Conservation (phyloP, 2,888 invertebrate species). For the Leptinotarsa peninsularis region DNA sequence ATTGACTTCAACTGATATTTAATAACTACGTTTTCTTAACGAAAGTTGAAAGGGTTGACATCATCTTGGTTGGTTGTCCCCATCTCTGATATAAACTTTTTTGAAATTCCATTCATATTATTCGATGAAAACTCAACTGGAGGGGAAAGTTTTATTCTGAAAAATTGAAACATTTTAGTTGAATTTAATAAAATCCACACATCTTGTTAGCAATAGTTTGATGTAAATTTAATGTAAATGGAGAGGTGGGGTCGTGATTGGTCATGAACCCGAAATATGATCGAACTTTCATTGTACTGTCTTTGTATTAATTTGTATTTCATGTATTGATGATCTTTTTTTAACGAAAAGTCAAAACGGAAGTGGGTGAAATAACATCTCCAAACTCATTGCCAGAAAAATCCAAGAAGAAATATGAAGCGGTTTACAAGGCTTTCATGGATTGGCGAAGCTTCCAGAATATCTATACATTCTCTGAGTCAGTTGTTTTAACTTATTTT, state of each 20-base stretch:
- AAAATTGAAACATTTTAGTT: too few species aligned
- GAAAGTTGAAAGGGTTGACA: too few species aligned
- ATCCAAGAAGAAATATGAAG: conserved; percentile 40
- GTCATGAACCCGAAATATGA: background rate
- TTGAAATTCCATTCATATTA: too few species aligned
- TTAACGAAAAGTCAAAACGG: background rate
- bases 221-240: too few species aligned
- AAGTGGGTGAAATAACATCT: background rate
- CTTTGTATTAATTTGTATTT: background rate
- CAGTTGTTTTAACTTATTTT: conserved; percentile 46
- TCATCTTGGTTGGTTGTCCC: too few species aligned
- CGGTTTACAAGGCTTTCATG: conserved; percentile 44
- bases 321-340: background rate
- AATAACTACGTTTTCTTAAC: too few species aligned
- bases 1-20: too few species aligned
- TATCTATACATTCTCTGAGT: conserved; percentile 42
- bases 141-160: too few species aligned
- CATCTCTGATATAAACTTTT: too few species aligned
- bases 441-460: conserved; percentile 42
- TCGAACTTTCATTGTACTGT: background rate
- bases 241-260: background rate
- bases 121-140: too few species aligned
- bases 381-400: conserved; percentile 32
- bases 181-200: too few species aligned
- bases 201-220: too few species aligned